Evolutionary conservation across 92 coral and sea anemone genomes (phyloP), one percentile per base, ranked within the genome.

Genomic region (Phenganax marumi): DNA sequence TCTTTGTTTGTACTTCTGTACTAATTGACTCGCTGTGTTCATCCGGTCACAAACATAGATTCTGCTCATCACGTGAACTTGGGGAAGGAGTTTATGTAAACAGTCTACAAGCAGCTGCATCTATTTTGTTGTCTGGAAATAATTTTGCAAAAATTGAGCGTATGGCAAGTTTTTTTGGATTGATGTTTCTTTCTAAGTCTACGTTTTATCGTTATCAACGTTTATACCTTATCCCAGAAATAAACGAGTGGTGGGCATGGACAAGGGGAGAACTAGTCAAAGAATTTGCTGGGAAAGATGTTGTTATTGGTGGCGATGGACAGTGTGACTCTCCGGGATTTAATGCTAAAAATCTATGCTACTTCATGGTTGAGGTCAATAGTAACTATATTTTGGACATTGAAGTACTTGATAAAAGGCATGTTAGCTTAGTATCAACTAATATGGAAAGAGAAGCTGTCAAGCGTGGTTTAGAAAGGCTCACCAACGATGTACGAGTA

Each of bases 201-300:
- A 82, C 81, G 2, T 81, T 26, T 50, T 70, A 53, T 16, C 55
- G 81, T 16, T 46, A 64, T 54, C 85, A 52, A 68, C 52, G 53
- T 8, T 62, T 82, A 7, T 82, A 72, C 57, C 55, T 49, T 25
- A 75, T 88, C 12, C 91, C 91, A 26, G 89, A 82, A 33, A 70
- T 85, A 1, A 70, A 56, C 13, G 91, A 88, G 57, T 88, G 82
- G 87, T 84, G 83, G 83, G 17, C 23, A 14, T 75, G 86, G 83
- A 26, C 74, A 70, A 11, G 70, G 9, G 80, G 46, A 39, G 81
- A 71, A 19, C 58, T 73, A 12, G 9, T 84, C 7, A 76, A 51
- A 13, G 51, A 84, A 50, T 56, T 75, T 74, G 58, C 6, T 0
- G 71, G 61, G 13, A 17, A 74, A 46, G 66, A 82, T 9, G 23